A percentile compares a stretch with the other conserved stretches of the same genome.
Evolutionary conservation across 2,113 vertebrate species (phyloP).

Genomic region (Syngnathoides biaculeatus): DNA sequence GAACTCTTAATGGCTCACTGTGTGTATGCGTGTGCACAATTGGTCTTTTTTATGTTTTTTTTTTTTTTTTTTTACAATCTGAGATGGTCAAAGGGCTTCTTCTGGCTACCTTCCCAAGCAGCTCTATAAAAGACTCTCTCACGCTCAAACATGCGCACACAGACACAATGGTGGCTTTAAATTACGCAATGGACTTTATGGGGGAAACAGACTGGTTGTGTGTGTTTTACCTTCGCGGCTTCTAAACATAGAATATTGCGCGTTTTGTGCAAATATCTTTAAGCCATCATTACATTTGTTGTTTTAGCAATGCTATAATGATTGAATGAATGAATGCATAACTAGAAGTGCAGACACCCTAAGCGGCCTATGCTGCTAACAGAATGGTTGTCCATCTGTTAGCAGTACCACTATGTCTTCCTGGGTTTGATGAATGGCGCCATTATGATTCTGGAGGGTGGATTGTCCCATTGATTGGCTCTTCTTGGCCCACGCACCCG

Average conservation of each 20-base stretch:
- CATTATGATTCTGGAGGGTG: not conserved
- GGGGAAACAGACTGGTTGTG: not conserved
- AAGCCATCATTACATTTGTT: not conserved
- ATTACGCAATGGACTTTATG: not conserved
- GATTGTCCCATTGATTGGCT: not conserved
- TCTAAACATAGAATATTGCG: not conserved
- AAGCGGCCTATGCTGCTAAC: too few relatives aligned
- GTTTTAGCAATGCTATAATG: not conserved
- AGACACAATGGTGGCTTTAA: not conserved
- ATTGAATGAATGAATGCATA: not conserved
- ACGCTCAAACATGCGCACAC: not conserved
- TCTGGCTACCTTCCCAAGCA: not conserved
- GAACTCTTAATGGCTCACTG: not conserved
- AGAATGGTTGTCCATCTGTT: too few relatives aligned
- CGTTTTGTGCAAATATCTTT: not conserved
- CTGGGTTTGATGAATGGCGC: not conserved
- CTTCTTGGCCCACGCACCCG: not conserved
- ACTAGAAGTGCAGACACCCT: not conserved
- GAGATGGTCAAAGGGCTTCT: conserved; percentile 3
- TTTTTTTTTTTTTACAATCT: too few relatives aligned
- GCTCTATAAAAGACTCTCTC: not conserved
- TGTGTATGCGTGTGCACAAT: not conserved
- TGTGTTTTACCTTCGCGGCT: not conserved
- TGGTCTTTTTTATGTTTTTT: too few relatives aligned
- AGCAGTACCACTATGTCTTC: too few relatives aligned